Percentiles rank a stretch among this genome's conserved stretches.
Conservation (phyloP, 2,797 vertebrate species). For the Helostoma temminkii region DNA sequence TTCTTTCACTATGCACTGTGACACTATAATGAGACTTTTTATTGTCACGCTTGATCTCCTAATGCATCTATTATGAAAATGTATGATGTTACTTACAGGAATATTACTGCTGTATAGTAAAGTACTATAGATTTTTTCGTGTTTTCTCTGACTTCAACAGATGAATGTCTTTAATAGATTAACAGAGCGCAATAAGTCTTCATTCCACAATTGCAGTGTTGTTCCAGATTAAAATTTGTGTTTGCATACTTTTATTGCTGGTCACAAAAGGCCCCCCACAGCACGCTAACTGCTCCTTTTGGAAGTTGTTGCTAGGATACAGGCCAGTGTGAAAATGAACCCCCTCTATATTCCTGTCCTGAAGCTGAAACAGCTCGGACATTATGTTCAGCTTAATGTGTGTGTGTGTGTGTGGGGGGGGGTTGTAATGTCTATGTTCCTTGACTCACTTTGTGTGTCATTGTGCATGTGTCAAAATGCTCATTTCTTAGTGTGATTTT, state of each 20-base stretch:
- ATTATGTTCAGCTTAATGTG: constrained; percentile 47
- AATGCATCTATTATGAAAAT: constrained; percentile 69
- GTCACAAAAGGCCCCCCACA: constrained; percentile 79
- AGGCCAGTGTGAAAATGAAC: constrained; percentile 78
- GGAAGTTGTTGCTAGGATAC: constrained; percentile 93
- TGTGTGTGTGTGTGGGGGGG: too few species aligned
- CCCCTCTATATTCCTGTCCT: constrained; percentile 70
- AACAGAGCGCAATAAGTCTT: constrained; percentile 24
- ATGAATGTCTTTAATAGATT: constrained; percentile 36
- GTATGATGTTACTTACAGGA: constrained; percentile 29
- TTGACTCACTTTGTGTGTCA: not conserved
- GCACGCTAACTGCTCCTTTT: constrained; percentile 83
- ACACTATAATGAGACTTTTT: constrained; percentile 30
- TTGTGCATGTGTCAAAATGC: not conserved
- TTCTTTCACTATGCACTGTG: constrained; percentile 25
- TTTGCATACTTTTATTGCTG: constrained; percentile 83
- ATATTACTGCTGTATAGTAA: constrained; percentile 2
- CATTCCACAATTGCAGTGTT: constrained; percentile 42
- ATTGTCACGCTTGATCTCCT: constrained; percentile 54
- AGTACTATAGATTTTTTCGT: not conserved
- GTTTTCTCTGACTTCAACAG: constrained; percentile 13
- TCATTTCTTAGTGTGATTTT: constrained; percentile 10
- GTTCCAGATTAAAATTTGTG: constrained; percentile 71
- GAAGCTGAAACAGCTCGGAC: constrained; percentile 67
- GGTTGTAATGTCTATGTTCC: constrained; percentile 9